These are phyloP conservation scores for Erpetoichthys calabaricus DNA, from an alignment of 2,797 vertebrate species.

Conservation along the genomic window DNA sequence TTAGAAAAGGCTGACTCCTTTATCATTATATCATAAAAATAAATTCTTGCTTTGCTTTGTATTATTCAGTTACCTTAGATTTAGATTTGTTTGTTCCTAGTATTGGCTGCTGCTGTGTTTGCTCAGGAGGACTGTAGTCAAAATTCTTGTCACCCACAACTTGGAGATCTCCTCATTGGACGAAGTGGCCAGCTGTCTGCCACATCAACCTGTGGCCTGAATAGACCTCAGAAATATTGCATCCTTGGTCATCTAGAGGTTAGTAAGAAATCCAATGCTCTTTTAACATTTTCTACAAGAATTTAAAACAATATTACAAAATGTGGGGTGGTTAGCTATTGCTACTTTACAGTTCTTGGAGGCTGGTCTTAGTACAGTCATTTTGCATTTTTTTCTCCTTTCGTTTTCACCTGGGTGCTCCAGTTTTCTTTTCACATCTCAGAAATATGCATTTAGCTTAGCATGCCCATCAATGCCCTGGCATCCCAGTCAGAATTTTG, in stretches of 20 bases:
- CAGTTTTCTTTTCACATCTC: too few species aligned
- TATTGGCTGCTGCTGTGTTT: constrained; percentile 27
- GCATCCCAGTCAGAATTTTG: too few species aligned
- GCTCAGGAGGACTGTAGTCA: constrained; percentile 41
- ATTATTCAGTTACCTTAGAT: neutral
- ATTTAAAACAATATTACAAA: neutral
- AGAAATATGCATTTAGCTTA: too few species aligned
- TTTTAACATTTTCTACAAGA: neutral
- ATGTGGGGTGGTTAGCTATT: neutral
- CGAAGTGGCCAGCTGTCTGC: constrained; percentile 53
- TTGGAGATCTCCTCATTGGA: constrained; percentile 67
- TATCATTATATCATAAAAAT: neutral
- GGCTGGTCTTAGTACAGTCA: too few species aligned
- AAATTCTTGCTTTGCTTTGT: neutral
- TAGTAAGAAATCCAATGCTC: constrained; percentile 17
- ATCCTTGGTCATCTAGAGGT: constrained; percentile 81
- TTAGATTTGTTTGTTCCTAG: constrained; percentile 30
- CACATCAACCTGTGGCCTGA: constrained; percentile 67
- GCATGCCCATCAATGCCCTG: too few species aligned
- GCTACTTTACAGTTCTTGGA: too few species aligned
- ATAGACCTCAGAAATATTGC: constrained; percentile 63
- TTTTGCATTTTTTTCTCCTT: too few species aligned
- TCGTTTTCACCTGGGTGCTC: too few species aligned
- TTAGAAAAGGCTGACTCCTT: too few species aligned
- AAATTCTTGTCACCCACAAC: constrained; percentile 45